Base-by-base conservation (phyloP, 2,888 invertebrate species). In the Dexiosoma caninum region DNA sequence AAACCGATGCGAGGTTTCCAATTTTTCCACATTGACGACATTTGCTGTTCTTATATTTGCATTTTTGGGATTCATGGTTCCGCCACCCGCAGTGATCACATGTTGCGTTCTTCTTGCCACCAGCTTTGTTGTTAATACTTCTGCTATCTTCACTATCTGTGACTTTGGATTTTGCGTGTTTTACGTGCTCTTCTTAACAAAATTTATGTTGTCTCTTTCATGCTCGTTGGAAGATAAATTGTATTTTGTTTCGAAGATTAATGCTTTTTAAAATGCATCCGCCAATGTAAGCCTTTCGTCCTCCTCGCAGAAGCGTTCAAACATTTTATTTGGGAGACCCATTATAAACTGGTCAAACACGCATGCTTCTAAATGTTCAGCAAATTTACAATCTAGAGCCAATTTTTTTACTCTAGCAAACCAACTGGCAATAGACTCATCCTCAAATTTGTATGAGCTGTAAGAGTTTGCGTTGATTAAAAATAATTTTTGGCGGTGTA, bases 301-400 rank as follows among this genome's bases (percentile, higher is more conserved):
- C 10, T 70, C 70, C 16, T 59, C 70, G 19, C 49, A 59, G 10
- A 70, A 30, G 8, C 62, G 49, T 44, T 62, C 60, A 44, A 51
- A 55, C 14, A 70, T 55, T 27, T 32, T 32, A 23, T 42, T 44
- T 42, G 55, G 30, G 6, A 62, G 32, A 12, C 60, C 30, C 60
- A 62, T 44, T 42, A 62, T 46, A 16, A 62, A 62, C n/a, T 62
- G 60, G 32, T 62, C 30, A 30, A 44, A 19, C 27, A 62, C 44
- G 5, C 27, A 62, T 30, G 19, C 27, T 30, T 44, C 44, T 44
- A 57, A 53, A 27, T 21, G 16, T 0, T 14, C n/a, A 23, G 12
- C 51, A 23, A 53, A 53, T 53, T 37, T 66, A 30, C 51, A 51
- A 30, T 66, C 30, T 49, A 23, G 23, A 27, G 53, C 51, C 5